Conservation (phyloP, 2,113 vertebrate species). For the Trochalopteron elliotii region DNA sequence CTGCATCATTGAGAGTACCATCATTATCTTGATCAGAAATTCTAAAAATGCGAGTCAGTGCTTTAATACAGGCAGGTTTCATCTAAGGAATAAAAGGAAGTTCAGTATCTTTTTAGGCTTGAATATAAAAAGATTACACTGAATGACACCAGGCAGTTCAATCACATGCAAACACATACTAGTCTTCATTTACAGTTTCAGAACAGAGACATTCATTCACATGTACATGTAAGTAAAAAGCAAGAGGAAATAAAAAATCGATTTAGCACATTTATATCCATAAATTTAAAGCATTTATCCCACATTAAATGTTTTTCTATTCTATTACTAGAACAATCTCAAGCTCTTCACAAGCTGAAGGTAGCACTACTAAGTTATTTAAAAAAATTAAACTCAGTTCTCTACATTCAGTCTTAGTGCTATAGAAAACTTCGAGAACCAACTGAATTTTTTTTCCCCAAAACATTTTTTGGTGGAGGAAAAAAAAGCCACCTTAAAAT, state of each 20-base stretch:
- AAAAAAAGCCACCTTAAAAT: background rate
- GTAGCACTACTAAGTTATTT: background rate
- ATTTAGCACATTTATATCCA: background rate
- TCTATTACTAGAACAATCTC: background rate
- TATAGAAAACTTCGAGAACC: background rate
- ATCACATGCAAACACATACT: background rate
- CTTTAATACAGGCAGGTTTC: slow-evolving; percentile 93
- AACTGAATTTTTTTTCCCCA: background rate
- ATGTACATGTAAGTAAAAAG: background rate
- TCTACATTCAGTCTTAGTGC: background rate
- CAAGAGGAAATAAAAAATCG: background rate
- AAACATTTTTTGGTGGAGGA: background rate
- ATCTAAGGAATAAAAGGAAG: slow-evolving; percentile 76
- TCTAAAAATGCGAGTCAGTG: slow-evolving; percentile 96
- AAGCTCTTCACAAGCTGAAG: background rate
- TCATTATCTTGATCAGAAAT: slow-evolving; percentile 98
- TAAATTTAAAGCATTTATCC: background rate
- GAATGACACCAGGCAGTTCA: background rate
- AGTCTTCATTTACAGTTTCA: background rate
- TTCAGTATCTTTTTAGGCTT: background rate
- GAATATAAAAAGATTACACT: background rate
- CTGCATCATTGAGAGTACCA: slow-evolving; percentile 94
- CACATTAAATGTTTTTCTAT: background rate
- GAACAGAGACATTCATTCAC: background rate
- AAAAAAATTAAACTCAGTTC: background rate